Conservation (phyloP, 1,140 invertebrate species). For the Drosophila varians region DNA sequence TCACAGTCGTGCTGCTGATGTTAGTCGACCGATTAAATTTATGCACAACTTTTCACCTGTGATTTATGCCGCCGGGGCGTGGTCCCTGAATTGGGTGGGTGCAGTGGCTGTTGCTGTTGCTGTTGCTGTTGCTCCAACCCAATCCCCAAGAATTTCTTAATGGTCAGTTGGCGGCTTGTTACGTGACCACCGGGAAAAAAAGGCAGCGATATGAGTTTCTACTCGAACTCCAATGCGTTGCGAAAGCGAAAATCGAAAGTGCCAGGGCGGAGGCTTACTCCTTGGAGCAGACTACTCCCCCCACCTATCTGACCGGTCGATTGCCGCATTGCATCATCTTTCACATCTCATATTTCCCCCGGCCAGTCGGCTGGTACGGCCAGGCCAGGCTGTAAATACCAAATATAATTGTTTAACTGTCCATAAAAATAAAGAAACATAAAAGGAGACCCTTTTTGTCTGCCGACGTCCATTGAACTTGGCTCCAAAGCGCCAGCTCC, state of each 20-base stretch:
- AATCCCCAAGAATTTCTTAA: conserved; percentile 65
- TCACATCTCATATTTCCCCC: conserved; percentile 61
- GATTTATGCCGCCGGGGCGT: conserved; percentile 64
- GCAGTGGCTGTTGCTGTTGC: conserved; percentile 13
- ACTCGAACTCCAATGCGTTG: conserved; percentile 25
- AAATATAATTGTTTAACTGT: conserved; percentile 80
- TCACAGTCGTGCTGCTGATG: conserved; percentile 37
- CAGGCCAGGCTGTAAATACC: conserved; percentile 67
- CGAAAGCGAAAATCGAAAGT: conserved; percentile 67
- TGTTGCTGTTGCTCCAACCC: conserved; percentile 10
- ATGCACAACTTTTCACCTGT: conserved; percentile 70
- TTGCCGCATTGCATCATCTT: conserved; percentile 67
- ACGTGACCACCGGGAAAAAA: conserved; percentile 65
- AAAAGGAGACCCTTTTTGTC: conserved; percentile 72
- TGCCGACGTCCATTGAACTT: conserved; percentile 64
- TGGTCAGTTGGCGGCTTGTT: conserved; percentile 55
- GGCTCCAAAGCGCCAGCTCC: neutral
- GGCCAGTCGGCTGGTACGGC: conserved; percentile 9
- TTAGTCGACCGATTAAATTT: conserved; percentile 63
- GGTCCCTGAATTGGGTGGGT: conserved; percentile 37
- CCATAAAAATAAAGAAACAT: conserved; percentile 68
- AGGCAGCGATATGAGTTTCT: conserved; percentile 23
- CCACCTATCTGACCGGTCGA: conserved; percentile 9
- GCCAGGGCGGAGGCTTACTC: conserved; percentile 35
- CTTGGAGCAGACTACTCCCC: conserved; percentile 36